Conservation (phyloP, 2,113 vertebrate species). For the Microcebus jonahi region DNA sequence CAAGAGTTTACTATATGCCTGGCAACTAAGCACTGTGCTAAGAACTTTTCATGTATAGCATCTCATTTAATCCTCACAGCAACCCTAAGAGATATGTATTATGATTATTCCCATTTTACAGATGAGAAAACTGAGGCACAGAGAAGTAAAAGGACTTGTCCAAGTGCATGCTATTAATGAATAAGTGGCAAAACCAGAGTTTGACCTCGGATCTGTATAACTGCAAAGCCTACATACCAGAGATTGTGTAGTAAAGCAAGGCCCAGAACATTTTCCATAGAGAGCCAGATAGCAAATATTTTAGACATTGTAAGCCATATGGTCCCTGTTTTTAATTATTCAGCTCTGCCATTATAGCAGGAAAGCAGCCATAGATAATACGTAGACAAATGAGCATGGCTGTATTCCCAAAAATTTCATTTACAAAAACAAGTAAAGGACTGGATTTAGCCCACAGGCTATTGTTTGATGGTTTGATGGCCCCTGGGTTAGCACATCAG, state of each 20-base stretch:
- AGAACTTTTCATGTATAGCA: not conserved
- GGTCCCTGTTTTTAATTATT: not conserved
- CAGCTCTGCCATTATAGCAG: not conserved
- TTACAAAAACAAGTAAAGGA: not conserved
- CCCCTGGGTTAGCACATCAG: not conserved
- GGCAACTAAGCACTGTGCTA: not conserved
- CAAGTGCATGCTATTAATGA: not conserved
- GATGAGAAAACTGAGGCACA: not conserved
- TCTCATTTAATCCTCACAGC: constrained; percentile 13
- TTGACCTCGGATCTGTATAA: not conserved
- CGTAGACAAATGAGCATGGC: not conserved
- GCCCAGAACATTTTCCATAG: not conserved
- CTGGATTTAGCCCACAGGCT: not conserved
- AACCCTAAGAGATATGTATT: not conserved
- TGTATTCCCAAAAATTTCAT: not conserved
- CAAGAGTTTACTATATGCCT: not conserved
- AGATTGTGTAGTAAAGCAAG: not conserved
- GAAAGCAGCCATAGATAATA: not conserved
- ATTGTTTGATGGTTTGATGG: not conserved
- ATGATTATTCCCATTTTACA: constrained; percentile 24
- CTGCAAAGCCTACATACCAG: not conserved
- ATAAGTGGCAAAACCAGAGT: constrained; percentile 22
- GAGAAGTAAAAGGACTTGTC: not conserved
- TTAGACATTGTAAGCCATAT: not conserved
- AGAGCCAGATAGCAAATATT: not conserved